phyloP scores from a whole-genome alignment of 2,797 vertebrate genomes.

The Cetoscarus ocellatus region DNA sequence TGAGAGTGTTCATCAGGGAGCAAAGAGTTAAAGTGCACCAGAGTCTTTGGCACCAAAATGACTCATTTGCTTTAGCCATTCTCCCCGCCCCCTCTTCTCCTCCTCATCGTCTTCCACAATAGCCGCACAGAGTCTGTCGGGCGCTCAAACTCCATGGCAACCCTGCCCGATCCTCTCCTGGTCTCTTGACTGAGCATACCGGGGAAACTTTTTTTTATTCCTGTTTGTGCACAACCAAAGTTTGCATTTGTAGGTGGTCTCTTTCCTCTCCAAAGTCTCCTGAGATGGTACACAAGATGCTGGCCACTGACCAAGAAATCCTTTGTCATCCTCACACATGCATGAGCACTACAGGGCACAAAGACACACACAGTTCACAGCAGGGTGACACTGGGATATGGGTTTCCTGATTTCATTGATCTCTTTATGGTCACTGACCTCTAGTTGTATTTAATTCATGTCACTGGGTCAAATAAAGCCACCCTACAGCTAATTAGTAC shows the following conservation, averaged over 20 bases:
- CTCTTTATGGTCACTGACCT: constrained; percentile 25
- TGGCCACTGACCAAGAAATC: constrained; percentile 9
- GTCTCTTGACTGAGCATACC: constrained; percentile 33
- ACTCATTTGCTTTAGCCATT: constrained; percentile 44
- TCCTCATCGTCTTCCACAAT: constrained; percentile 49
- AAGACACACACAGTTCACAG: constrained; percentile 1
- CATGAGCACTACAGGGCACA: background rate
- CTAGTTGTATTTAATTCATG: constrained; percentile 4
- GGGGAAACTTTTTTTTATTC: constrained; percentile 22
- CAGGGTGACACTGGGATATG: background rate
- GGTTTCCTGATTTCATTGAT: constrained; percentile 25
- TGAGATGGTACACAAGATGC: constrained; percentile 28
- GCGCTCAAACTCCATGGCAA: constrained; percentile 74
- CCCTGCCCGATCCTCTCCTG: constrained; percentile 36
- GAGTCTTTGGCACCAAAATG: constrained; percentile 49
- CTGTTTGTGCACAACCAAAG: constrained; percentile 24
- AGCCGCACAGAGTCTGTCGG: constrained; percentile 60
- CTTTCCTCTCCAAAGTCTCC: constrained; percentile 24
- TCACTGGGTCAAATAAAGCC: constrained; percentile 4
- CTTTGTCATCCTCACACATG: constrained; percentile 4
- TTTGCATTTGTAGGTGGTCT: constrained; percentile 56
- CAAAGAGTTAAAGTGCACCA: constrained; percentile 43
- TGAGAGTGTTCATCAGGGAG: background rate
- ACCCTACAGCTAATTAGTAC: background rate
- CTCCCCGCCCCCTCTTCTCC: constrained; percentile 19